These are phyloP conservation scores for Leptodactylus fallax DNA, from an alignment of 2,797 vertebrate genomes.

Conservation along the genomic window DNA sequence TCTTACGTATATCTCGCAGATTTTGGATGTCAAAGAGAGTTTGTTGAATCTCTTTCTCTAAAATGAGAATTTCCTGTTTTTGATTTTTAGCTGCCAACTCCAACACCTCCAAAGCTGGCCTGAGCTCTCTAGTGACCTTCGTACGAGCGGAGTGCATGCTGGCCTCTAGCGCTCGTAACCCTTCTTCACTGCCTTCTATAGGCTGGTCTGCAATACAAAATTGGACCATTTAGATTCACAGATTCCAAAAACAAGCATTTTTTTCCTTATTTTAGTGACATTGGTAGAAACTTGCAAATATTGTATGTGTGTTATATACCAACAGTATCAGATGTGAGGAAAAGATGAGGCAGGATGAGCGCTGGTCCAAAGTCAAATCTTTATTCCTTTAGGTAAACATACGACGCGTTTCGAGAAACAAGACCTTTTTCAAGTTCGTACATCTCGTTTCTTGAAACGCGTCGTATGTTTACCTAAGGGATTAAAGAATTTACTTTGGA, in stretches of 20 bases:
- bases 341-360: no score
- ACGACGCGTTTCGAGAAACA: no score
- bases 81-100: slow-evolving; percentile 75
- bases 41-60: slow-evolving; percentile 80
- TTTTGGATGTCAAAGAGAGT: slow-evolving; percentile 86
- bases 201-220: slow-evolving; percentile 74
- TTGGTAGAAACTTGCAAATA: no score
- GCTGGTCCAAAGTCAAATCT: no score
- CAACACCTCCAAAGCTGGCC: slow-evolving; percentile 76
- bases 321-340: no score
- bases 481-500: no score
- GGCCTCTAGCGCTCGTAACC: slow-evolving; percentile 77
- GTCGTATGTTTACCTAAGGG: no score
- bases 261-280: neutral
- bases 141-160: slow-evolving; percentile 75
- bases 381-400: no score
- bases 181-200: slow-evolving; percentile 74
- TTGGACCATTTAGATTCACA: neutral
- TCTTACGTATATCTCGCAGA: slow-evolving; percentile 81
- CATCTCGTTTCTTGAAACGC: no score
- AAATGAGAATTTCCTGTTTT: slow-evolving; percentile 67
- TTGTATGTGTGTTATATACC: no score
- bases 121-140: slow-evolving; percentile 75
- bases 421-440: no score
- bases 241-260: neutral